Evolutionary conservation across 2,113 vertebrate species (phyloP), one percentile per base, ranked within the genome.

Genomic region (Dicentrarchus labrax): DNA sequence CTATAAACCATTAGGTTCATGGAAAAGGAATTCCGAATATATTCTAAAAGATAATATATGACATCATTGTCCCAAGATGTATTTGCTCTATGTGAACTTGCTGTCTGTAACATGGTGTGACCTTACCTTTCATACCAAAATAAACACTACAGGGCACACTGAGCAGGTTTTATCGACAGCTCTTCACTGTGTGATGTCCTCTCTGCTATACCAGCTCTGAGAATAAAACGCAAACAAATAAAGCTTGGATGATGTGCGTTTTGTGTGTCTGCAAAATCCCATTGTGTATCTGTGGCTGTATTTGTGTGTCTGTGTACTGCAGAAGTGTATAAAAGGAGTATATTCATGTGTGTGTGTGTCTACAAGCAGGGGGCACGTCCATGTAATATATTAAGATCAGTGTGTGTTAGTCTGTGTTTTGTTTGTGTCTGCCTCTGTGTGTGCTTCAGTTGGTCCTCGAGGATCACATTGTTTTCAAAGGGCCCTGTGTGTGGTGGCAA

Each of bases 381-480:
- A 71, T 82, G 86, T 78, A 84, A 92, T 78, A 87, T 82, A 77
- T 91, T 81, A 88, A 86, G 83, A 91, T 89, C 70, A 77, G 71
- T 74, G 61, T 72, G 80, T 79, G 71, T 70, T 72, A 59, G 73
- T 77, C 66, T 87, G 84, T 78, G 83, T 88, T 88, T 72, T 86
- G 91, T 84, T 88, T 85, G 78, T 41, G 68, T 87, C 54, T 85
- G 85, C 56, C 72, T 82, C 43, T 84, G 57, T 60, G 73, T 78
- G 81, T 61, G 86, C 87, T 93, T 90, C 89, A 86, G 80, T 89
- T 85, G 74, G 92, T 92, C 90, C 91, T 88, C 64, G 67, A 92
- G 93, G 91, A 94, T 93, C 90, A 84, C 86, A 80, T 90, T 93
- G 92, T 91, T 91, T 93, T 90, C 90, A 82, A 72, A 90, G 78